phyloP scores from a whole-genome alignment of 2,888 invertebrate genomes.

The Stenodema calcarata region DNA sequence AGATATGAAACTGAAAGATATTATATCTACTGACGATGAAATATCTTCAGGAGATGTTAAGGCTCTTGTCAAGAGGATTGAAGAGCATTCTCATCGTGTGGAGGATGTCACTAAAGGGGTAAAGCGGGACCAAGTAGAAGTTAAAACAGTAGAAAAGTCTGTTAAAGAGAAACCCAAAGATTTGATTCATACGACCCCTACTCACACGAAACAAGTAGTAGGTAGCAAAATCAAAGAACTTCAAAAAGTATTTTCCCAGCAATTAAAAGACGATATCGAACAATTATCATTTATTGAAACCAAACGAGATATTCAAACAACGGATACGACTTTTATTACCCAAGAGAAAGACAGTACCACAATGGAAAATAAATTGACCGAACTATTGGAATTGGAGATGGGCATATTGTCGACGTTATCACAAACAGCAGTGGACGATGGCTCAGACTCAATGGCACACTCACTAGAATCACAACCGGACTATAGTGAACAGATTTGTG shows the following conservation, averaged over 20 bases:
- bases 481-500: background rate
- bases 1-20: background rate
- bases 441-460: slow-evolving; percentile 49
- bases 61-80: slow-evolving; percentile 66
- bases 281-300: background rate
- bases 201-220: slow-evolving; percentile 60
- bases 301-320: background rate
- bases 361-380: slow-evolving; percentile 45
- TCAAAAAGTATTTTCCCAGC: slow-evolving; percentile 63
- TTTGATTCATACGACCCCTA: slow-evolving; percentile 51
- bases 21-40: slow-evolving; percentile 3
- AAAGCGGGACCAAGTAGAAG: slow-evolving; percentile 51
- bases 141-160: slow-evolving; percentile 37
- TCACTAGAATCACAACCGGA: slow-evolving; percentile 55
- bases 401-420: slow-evolving; percentile 47
- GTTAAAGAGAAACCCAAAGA: slow-evolving; percentile 14
- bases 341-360: slow-evolving; percentile 29
- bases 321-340: background rate
- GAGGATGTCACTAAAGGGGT: slow-evolving; percentile 59
- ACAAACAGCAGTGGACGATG: slow-evolving; percentile 38
- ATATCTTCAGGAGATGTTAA: slow-evolving; percentile 64
- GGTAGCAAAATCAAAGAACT: slow-evolving; percentile 64
- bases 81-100: slow-evolving; percentile 63
- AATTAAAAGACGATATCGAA: slow-evolving; percentile 59
- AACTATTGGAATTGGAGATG: slow-evolving; percentile 46